Percentiles rank a stretch among this genome's conserved stretches.
Evolutionary conservation across 1,140 invertebrate species (phyloP).

Genomic region (Eriosoma lanigerum): DNA sequence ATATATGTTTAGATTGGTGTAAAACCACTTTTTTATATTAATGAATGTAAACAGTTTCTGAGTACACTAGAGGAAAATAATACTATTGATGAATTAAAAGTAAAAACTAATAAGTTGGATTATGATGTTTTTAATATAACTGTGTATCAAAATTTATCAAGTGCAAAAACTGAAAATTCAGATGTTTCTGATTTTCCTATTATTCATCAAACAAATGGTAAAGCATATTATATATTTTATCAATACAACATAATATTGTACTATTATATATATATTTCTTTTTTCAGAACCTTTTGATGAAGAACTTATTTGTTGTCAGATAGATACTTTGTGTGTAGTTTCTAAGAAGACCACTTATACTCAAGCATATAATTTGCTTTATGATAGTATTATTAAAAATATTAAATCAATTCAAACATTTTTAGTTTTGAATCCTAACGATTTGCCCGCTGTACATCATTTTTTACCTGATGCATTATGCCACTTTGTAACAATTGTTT

Average conservation of each 20-base stretch:
- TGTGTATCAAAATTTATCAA: slow-evolving; percentile 47
- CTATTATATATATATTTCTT: not conserved
- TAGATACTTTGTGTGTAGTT: slow-evolving; percentile 20
- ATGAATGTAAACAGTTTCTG: slow-evolving; percentile 26
- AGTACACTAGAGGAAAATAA: slow-evolving; percentile 18
- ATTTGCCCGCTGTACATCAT: slow-evolving; percentile 42
- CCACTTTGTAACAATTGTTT: slow-evolving; percentile 45
- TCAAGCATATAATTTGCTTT: not conserved
- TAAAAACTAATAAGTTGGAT: not conserved
- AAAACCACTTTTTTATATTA: slow-evolving; percentile 40
- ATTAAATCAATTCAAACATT: slow-evolving; percentile 32
- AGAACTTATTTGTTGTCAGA: slow-evolving; percentile 33
- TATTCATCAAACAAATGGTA: slow-evolving; percentile 46
- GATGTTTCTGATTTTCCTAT: slow-evolving; percentile 36
- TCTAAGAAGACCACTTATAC: not conserved
- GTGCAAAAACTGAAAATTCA: not conserved
- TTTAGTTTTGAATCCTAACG: slow-evolving; percentile 18
- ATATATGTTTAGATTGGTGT: slow-evolving; percentile 28
- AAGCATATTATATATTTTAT: not conserved
- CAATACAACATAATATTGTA: not conserved
- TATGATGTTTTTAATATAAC: slow-evolving; percentile 42
- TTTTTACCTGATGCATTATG: slow-evolving; percentile 27
- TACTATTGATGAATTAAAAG: slow-evolving; percentile 6
- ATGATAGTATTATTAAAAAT: slow-evolving; percentile 31
- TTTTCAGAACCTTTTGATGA: slow-evolving; percentile 36